phyloP scores from a whole-genome alignment of 2,797 vertebrate species.

The Melanotaenia boesemani region DNA sequence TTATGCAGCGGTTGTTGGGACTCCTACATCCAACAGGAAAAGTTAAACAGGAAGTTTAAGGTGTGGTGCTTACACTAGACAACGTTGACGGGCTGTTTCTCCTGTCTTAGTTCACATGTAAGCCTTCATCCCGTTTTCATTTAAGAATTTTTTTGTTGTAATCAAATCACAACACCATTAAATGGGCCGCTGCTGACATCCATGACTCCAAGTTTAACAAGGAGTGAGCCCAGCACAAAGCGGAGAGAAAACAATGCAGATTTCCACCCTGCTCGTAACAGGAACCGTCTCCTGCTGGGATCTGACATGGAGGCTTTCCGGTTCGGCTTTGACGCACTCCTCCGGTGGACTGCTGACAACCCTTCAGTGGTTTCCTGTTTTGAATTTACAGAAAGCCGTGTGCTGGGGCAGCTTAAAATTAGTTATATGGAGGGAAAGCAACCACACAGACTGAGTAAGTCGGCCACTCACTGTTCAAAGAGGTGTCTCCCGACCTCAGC shows the following conservation, averaged over 20 bases:
- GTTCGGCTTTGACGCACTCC: background rate
- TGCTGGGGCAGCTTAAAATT: too few relatives aligned
- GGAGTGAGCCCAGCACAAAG: background rate
- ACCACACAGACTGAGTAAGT: too few relatives aligned
- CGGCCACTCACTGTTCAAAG: conserved; percentile 89
- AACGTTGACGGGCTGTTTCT: too few relatives aligned
- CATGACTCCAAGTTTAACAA: background rate
- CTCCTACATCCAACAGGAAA: too few relatives aligned
- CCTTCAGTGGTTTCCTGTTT: background rate
- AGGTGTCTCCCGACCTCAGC: conserved; percentile 90
- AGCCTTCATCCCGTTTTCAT: too few relatives aligned
- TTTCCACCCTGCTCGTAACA: background rate
- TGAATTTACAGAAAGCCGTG: background rate
- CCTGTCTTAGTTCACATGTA: too few relatives aligned
- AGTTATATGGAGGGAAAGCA: too few relatives aligned
- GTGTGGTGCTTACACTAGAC: too few relatives aligned
- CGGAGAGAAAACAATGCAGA: background rate
- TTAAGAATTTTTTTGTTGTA: too few relatives aligned
- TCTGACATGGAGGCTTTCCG: background rate
- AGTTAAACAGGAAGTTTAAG: too few relatives aligned
- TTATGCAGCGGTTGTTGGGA: too few relatives aligned
- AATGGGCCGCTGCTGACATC: background rate
- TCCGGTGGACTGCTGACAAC: background rate
- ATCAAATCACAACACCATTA: too few relatives aligned
- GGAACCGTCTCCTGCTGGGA: conserved; percentile 23